Conservation (phyloP, 2,888 invertebrate species). For the Sinhomidia bicolor region DNA sequence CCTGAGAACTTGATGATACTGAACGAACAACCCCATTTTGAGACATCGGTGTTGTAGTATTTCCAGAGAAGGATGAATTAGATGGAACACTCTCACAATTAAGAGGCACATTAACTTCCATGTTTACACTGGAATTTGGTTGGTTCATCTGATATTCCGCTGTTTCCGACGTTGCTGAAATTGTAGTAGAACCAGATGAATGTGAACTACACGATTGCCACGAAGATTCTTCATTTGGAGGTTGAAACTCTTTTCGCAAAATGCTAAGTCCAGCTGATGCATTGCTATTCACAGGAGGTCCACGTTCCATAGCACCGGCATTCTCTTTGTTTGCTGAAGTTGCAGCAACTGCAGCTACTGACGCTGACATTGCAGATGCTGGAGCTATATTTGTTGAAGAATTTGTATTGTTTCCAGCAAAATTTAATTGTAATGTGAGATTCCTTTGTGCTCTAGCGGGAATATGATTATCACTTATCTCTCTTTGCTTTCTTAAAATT, state of each 20-base stretch:
- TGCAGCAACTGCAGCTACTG: slow-evolving; percentile 72
- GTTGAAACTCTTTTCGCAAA: slow-evolving; percentile 80
- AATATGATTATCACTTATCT: slow-evolving; percentile 81
- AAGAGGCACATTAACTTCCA: slow-evolving; percentile 32
- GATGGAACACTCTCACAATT: slow-evolving; percentile 57
- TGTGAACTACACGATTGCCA: slow-evolving; percentile 80
- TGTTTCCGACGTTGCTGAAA: slow-evolving; percentile 88
- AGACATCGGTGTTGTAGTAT: slow-evolving; percentile 58
- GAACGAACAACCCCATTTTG: slow-evolving; percentile 78
- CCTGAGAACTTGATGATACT: slow-evolving; percentile 47
- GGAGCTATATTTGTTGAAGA: slow-evolving; percentile 73
- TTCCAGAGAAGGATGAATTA: slow-evolving; percentile 36
- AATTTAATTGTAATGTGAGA: slow-evolving; percentile 82
- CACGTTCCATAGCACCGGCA: slow-evolving; percentile 69
- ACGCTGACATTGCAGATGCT: slow-evolving; percentile 73
- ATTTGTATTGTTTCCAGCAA: slow-evolving; percentile 81
- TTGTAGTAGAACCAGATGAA: slow-evolving; percentile 90
- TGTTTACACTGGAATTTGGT: slow-evolving; percentile 44
- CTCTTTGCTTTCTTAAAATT: slow-evolving; percentile 91
- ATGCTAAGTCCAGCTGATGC: slow-evolving; percentile 67
- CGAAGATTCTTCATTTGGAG: slow-evolving; percentile 79
- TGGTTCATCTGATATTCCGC: slow-evolving; percentile 79
- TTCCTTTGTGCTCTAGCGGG: slow-evolving; percentile 87
- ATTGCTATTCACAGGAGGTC: slow-evolving; percentile 34
- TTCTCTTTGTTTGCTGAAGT: slow-evolving; percentile 79